These are phyloP conservation scores for Gymnosoma rotundatum DNA, from an alignment of 2,888 invertebrate genomes.

Conservation along the genomic window DNA sequence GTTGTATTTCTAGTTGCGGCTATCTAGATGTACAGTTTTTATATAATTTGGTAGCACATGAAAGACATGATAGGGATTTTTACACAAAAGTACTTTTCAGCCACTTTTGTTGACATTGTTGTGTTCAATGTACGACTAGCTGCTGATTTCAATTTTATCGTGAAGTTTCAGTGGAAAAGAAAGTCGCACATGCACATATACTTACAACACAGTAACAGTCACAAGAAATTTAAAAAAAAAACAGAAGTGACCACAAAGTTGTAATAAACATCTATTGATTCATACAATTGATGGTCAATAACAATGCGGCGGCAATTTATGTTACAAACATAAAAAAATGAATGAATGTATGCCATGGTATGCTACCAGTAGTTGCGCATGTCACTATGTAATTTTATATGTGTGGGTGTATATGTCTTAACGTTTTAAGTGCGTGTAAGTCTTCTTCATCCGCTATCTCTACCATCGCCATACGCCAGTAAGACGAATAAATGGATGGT, in stretches of 20 bases:
- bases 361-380: slow-evolving; percentile 29
- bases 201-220: slow-evolving; percentile 27
- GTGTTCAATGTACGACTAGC: neutral
- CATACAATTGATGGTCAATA: slow-evolving; percentile 66
- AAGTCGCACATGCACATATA: slow-evolving; percentile 37
- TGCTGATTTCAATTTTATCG: slow-evolving; percentile 7
- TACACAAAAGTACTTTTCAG: neutral
- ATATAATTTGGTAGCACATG: too few relatives aligned
- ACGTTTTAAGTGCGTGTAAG: slow-evolving; percentile 19
- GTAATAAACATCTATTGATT: slow-evolving; percentile 42
- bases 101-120: neutral
- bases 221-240: neutral
- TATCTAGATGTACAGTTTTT: too few relatives aligned
- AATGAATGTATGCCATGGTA: slow-evolving; percentile 54
- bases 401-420: slow-evolving; percentile 14
- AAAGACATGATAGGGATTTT: too few relatives aligned
- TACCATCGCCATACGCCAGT: slow-evolving; percentile 39
- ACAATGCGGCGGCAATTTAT: slow-evolving; percentile 64
- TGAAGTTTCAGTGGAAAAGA: slow-evolving; percentile 59
- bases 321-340: slow-evolving; percentile 5
- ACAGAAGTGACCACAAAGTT: slow-evolving; percentile 3
- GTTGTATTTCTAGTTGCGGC: too few relatives aligned
- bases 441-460: slow-evolving; percentile 64
- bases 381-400: slow-evolving; percentile 3
- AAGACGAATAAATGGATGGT: slow-evolving; percentile 35